These are phyloP conservation scores for Pterocles orientalis DNA, from an alignment of 2,113 vertebrate species.

Conservation along the genomic window DNA sequence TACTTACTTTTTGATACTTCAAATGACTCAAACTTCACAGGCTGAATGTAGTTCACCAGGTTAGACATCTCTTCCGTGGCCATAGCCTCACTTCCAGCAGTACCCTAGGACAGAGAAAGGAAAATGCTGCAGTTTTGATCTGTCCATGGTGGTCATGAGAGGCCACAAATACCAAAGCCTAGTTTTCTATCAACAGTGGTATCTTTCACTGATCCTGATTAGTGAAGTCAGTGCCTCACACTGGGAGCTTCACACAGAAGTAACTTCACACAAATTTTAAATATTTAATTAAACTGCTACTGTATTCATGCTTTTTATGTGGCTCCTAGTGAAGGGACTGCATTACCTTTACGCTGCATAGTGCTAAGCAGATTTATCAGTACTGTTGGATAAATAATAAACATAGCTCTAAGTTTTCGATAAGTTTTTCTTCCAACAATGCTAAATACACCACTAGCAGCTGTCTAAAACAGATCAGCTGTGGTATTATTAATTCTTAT, in stretches of 20 bases:
- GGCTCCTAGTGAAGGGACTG: background rate
- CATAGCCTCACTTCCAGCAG: slow-evolving; percentile 93
- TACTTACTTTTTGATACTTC: slow-evolving; percentile 94
- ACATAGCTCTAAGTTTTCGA: background rate
- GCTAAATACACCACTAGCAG: background rate
- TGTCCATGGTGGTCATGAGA: background rate
- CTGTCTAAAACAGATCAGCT: background rate
- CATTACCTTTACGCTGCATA: background rate
- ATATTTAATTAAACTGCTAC: background rate
- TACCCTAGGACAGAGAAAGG: slow-evolving; percentile 80
- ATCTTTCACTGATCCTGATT: background rate
- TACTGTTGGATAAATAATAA: background rate
- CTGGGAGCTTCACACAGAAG: background rate
- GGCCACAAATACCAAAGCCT: background rate
- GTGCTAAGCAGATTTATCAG: background rate
- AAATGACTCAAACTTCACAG: slow-evolving; percentile 95
- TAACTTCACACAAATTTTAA: background rate
- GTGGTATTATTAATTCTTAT: background rate
- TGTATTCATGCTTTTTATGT: background rate
- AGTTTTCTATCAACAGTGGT: rapidly evolving
- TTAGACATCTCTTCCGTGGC: slow-evolving; percentile 99
- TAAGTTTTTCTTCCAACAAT: background rate
- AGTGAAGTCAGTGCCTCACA: background rate
- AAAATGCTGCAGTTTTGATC: background rate
- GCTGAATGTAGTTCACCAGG: slow-evolving; percentile 97